Conservation (phyloP, 2,113 vertebrate genomes). For the Chaetorhynchus papuensis region DNA sequence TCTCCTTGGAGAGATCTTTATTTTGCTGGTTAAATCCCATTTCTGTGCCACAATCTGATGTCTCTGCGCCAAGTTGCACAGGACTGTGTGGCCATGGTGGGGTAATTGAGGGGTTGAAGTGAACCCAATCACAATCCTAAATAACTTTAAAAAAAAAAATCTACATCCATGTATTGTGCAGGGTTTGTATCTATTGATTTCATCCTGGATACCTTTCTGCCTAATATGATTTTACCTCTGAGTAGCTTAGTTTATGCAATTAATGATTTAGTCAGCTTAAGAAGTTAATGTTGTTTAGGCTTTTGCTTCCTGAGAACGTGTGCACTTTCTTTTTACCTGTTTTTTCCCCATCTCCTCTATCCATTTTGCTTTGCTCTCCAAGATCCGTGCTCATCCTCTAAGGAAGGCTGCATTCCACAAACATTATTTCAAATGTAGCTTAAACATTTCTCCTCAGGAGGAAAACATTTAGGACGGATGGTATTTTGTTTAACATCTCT, state of each 20-base stretch:
- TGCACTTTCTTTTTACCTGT: not conserved
- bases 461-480: not conserved
- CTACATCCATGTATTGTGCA: accelerated
- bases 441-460: not conserved
- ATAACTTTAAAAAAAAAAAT: not conserved
- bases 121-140: not conserved
- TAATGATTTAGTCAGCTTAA: not conserved
- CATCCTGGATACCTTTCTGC: not conserved
- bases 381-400: not conserved
- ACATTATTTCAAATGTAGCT: not conserved
- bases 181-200: not conserved
- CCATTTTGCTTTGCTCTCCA: not conserved
- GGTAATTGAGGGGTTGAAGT: not conserved
- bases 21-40: not conserved
- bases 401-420: not conserved
- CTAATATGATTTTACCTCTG: not conserved
- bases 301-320: not conserved
- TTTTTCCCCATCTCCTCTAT: not conserved
- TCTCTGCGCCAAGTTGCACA: not conserved
- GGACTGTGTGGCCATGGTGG: accelerated
- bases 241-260: not conserved
- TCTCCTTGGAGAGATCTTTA: not conserved
- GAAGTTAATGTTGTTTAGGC: not conserved
- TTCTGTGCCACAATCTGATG: not conserved
- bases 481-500: not conserved